phyloP scores from a whole-genome alignment of 2,113 vertebrate genomes.

The Oncorhynchus mykiss region DNA sequence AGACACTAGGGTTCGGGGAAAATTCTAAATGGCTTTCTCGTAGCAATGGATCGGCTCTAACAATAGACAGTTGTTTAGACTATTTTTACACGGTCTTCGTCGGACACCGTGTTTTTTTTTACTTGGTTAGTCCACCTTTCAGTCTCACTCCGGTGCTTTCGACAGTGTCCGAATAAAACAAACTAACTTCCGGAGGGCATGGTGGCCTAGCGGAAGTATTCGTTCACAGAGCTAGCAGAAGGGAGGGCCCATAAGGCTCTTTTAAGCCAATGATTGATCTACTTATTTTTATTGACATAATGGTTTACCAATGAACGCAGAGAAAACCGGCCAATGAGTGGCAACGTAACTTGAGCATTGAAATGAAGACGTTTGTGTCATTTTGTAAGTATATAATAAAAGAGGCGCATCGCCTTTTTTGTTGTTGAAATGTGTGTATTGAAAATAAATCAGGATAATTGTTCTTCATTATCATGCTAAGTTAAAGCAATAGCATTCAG shows the following conservation, averaged over 20 bases:
- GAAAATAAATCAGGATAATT: no score
- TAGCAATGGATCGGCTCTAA: constrained; percentile 14
- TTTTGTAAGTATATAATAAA: no score
- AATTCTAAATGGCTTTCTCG: constrained; percentile 24
- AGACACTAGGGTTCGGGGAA: constrained; percentile 25
- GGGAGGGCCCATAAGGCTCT: constrained; percentile 20
- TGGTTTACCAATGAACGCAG: not conserved
- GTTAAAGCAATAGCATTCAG: no score
- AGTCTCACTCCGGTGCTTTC: constrained; percentile 44
- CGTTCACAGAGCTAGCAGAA: constrained; percentile 13
- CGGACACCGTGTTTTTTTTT: constrained; percentile 52
- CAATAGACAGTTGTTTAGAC: constrained; percentile 22
- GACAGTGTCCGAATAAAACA: constrained; percentile 50
- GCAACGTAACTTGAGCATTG: no score
- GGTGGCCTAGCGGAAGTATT: constrained; percentile 53
- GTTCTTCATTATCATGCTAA: no score
- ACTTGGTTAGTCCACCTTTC: constrained; percentile 40
- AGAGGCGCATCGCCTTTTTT: no score
- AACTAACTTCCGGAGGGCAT: constrained; percentile 67
- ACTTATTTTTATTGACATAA: constrained; percentile 35
- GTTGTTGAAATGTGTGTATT: no score
- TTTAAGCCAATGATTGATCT: constrained; percentile 46
- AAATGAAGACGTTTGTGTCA: no score
- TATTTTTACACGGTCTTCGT: constrained; percentile 27
- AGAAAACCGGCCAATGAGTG: not conserved